Percentiles rank a stretch among this genome's conserved stretches.
Evolutionary conservation across 2,113 vertebrate genomes (phyloP).

Genomic region (Apaloderma vittatum): DNA sequence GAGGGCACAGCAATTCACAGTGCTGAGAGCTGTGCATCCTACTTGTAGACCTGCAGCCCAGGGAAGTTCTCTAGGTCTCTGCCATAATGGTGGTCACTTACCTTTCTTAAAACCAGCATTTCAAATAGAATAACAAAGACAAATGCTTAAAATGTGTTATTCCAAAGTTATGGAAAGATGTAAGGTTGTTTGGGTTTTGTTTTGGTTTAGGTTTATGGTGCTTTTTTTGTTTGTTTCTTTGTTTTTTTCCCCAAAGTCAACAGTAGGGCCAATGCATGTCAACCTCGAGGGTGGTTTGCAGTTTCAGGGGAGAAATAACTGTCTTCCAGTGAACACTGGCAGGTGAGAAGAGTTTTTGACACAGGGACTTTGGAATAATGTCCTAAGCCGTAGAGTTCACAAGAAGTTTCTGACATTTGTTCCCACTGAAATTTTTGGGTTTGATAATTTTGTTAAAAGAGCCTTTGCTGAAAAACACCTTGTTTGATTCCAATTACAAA

Average conservation of each 20-base stretch:
- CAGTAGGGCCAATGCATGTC: too few relatives aligned
- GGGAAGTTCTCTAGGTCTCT: not conserved
- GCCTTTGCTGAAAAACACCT: not conserved
- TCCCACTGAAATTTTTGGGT: not conserved
- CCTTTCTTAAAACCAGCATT: not conserved
- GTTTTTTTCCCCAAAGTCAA: rapidly evolving
- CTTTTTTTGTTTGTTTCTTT: not conserved
- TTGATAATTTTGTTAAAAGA: not conserved
- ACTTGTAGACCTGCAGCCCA: not conserved
- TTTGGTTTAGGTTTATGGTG: not conserved
- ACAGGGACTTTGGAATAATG: not conserved
- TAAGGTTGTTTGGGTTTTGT: not conserved
- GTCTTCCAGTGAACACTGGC: not conserved
- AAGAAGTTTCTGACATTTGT: not conserved
- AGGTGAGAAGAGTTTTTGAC: not conserved
- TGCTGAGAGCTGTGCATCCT: not conserved
- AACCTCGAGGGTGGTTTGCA: not conserved
- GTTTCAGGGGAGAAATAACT: not conserved
- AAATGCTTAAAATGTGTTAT: not conserved
- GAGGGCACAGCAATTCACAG: not conserved
- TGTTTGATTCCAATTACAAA: not conserved
- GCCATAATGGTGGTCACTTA: not conserved
- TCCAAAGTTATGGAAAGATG: not conserved
- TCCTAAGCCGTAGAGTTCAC: not conserved
- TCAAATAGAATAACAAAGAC: too few relatives aligned